Evolutionary conservation across 2,113 vertebrate genomes (phyloP), one percentile per base, ranked within the genome.

Genomic region (Oreochromis tanganicae): DNA sequence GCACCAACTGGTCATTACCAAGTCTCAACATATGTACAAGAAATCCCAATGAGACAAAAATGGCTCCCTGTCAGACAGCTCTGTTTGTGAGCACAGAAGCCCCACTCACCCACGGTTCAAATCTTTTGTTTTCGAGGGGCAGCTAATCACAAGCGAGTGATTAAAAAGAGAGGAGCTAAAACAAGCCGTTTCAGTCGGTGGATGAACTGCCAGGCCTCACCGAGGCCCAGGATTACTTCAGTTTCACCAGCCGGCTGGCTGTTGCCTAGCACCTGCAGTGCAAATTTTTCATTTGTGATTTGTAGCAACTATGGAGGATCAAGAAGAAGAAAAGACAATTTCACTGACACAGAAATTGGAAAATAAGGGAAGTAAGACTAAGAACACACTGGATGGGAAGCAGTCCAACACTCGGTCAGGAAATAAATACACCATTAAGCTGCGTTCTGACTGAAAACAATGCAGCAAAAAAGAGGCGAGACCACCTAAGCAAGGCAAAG

Each of bases 321-420:
- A 8, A 50, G 5, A 17, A 48, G 6, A 50, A 78, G 5, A 78
- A 75, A 48, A 32, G 16, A 29, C 43, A 48, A 19, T 48, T 75
- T 75, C 71, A 50, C 24, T 17, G 43, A 75, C 6, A 12, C 9
- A 17, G 24, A 48, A 48, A 75, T 1, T 0, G 24, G 24, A 48
- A 78, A 78, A 12, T 32, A 75, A 29, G 24, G 6, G 16, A 50
- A 50, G 46, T 32, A 78, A 50, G 0, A 75, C 2, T 29, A 48
- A 29, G 43, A 75, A 75, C 24, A 50, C 43, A 75, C 24, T 32
- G 4, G 71, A 75, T 29, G 24, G 14, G 27, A 48, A 75, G 71
- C 24, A 0, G 24, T 48, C 68, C 14, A 0, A 29, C 24, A 48
- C 0, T 29, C 43, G 2, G 5, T 46, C 4, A 19, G 71, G 43